Base-by-base conservation (phyloP, 2,113 vertebrate species). In the Poicephalus gulielmi region DNA sequence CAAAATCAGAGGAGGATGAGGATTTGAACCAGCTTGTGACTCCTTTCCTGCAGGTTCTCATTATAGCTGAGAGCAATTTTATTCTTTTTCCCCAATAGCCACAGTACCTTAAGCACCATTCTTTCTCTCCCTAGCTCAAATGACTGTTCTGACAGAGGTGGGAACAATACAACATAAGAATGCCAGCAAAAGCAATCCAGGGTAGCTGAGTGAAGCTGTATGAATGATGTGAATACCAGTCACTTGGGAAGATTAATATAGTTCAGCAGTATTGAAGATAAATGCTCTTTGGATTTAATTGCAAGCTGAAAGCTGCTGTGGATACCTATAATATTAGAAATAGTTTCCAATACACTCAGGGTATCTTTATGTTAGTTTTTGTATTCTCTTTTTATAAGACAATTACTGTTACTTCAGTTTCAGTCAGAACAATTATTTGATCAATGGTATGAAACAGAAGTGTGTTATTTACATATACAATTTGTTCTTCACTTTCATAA, bases 51-150 rank as follows among this genome's bases (percentile, higher is more conserved):
- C 41, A 49, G n/a, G 35, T 67, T 80, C 49, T 86, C 20, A 16
- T 64, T 69, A n/a, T 1, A 86, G 7, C 6, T 59, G 18, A 75
- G 22, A 68, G 25, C 8, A 80, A 11, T 10, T 6, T 19, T 41
- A 9, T 23, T 41, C 62, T 12, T 49, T 33, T 5, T 1, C 37
- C 9, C 43, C 0, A 9, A 5, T 8, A 75, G 3, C 1, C 2
- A n/a, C 10, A 78, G 17, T 27, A 81, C 10, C 24, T 41, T 41
- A 70, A 49, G 17, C 18, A 81, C 2, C 22, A 11, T 46, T 66
- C 13, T 44, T 82, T 55, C 63, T 52, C 41, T 84, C 9, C 22
- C 23, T 57, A 47, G 23, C 49, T 50, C 18, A 80, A 52, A 33
- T 24, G 31, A 55, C 16, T 30, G 7, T 41, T 86, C 52, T 43